Base-by-base conservation (phyloP, 2,888 invertebrate species). In the Tipula lateralis region DNA sequence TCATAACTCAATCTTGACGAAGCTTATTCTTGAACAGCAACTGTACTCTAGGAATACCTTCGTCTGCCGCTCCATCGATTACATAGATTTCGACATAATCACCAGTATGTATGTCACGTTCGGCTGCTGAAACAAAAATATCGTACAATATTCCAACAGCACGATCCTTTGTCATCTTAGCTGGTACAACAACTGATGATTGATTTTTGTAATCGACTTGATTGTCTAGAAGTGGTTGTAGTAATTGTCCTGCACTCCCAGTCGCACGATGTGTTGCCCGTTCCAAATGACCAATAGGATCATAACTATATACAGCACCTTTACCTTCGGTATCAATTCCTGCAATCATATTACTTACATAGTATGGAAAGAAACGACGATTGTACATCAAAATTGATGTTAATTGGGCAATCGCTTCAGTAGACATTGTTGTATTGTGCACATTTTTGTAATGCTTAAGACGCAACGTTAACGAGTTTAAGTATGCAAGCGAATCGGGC, bases 321-420 rank as follows among this genome's bases (percentile, higher is more conserved):
- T 96, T 96, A 2, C 98, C 99, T 86, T 98, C 94, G 34, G 93
- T 93, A 91, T 99, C 98, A 84, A 99, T 89, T 0, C 99, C 99
- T 84, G 96, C 99, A 84, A 99, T 91, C 83, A 99, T 94, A 89
- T 98, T 99, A 32, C 97, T 96, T 29, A 99, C 95, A 89, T 99
- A 99, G 90, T 99, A 99, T 0, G 99, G 99, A 91, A 99, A 99
- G 91, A 99, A 99, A 85, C 99, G 93, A 88, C 97, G 96, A 89
- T 97, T 96, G 89, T 99, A 99, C 87, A 99, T 92, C 92, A 98
- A 95, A 3, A 97, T 98, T 0, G 99, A 96, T 16, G 99, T 91
- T 96, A 99, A 96, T 90, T 99, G 98, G 2, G 99, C 97, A 3
- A 96, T 93, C 1, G 99, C 98, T 84, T 95, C 94, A 0, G 99